Percentiles rank a stretch among this genome's conserved stretches.
phyloP scores from a whole-genome alignment of 2,113 vertebrate genomes.

The Lethenteron reissneri region DNA sequence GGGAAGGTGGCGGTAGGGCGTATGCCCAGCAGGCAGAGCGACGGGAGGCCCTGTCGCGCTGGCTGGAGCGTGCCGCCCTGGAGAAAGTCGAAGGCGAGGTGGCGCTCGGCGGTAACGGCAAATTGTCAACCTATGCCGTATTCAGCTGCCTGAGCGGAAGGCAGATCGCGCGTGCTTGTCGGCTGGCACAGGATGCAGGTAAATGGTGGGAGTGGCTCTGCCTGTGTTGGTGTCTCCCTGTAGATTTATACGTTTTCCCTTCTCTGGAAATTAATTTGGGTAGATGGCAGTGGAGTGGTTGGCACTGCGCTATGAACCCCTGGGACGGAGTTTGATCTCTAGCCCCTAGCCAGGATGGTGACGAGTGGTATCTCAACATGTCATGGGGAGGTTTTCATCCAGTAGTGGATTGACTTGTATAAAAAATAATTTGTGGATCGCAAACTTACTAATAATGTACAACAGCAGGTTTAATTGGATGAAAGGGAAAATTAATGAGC shows the following conservation, averaged over 20 bases:
- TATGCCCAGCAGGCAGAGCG: constrained; percentile 47
- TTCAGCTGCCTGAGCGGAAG: constrained; percentile 75
- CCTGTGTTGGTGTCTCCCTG: neutral
- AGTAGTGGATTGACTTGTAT: no score
- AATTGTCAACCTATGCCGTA: constrained; percentile 33
- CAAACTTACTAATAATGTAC: no score
- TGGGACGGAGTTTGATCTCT: no score
- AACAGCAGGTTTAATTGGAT: no score
- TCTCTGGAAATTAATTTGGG: no score
- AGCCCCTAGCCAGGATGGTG: no score
- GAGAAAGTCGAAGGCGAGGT: constrained; percentile 45
- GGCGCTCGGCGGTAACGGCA: constrained; percentile 17
- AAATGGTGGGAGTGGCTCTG: neutral
- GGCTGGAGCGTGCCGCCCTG: constrained; percentile 40
- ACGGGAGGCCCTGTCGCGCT: constrained; percentile 47
- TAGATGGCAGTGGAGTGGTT: no score
- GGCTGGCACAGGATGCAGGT: constrained; percentile 60
- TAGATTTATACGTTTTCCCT: neutral
- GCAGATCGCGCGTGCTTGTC: constrained; percentile 58
- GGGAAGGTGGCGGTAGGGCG: constrained; percentile 10
- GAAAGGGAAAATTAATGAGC: no score
- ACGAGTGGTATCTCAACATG: no score
- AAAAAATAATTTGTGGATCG: no score
- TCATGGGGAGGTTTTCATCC: no score
- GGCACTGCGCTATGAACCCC: no score